Evolutionary conservation across 2,113 vertebrate species (phyloP).

Genomic region (Equus przewalskii): DNA sequence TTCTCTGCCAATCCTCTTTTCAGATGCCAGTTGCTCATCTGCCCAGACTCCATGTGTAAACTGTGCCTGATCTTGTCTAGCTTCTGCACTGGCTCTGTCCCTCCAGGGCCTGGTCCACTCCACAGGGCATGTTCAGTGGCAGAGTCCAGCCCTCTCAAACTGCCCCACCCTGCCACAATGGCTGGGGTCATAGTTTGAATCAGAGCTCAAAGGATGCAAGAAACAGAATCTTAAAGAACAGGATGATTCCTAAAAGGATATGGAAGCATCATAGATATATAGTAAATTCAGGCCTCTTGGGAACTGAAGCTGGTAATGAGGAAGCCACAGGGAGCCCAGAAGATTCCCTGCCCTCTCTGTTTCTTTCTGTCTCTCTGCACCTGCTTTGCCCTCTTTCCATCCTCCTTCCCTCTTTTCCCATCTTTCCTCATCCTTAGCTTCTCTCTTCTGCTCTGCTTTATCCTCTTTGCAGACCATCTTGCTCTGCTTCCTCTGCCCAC

Average conservation of each 20-base stretch:
- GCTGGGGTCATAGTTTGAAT: background rate
- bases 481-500: background rate
- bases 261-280: background rate
- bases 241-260: background rate
- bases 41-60: background rate
- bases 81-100: background rate
- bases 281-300: background rate
- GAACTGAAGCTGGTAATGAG: background rate
- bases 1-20: background rate
- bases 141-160: background rate
- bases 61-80: background rate
- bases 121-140: rapidly evolving
- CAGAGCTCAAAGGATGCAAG: background rate
- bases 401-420: background rate
- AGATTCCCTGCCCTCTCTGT: background rate
- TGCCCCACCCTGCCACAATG: background rate
- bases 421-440: background rate
- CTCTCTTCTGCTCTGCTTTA: background rate
- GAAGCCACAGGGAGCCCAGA: background rate
- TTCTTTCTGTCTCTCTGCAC: background rate
- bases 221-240: background rate
- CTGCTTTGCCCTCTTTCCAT: background rate
- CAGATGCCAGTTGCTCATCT: background rate
- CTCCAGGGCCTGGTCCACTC: background rate
- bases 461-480: background rate